Conservation (phyloP, 2,797 vertebrate genomes). For the Myioborus miniatus region DNA sequence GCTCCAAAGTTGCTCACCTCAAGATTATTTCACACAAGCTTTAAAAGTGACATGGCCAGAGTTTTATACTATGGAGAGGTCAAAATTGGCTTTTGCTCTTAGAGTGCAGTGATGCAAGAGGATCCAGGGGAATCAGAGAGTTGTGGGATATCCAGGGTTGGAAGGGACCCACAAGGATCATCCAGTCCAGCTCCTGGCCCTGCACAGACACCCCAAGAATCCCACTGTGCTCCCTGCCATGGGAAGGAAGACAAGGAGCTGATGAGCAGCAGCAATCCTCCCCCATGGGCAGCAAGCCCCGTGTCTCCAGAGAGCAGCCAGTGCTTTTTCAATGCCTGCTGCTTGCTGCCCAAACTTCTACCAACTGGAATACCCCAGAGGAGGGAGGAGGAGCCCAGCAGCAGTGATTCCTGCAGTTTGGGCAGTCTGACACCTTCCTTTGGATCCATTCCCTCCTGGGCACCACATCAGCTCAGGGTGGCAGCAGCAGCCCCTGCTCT, state of each 20-base stretch:
- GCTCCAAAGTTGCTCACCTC: background rate
- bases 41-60: background rate
- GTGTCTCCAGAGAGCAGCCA: background rate
- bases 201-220: background rate
- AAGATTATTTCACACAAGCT: background rate
- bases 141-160: rapidly evolving
- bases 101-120: background rate
- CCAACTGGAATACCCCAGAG: background rate
- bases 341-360: background rate
- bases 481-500: rapidly evolving
- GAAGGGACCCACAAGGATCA: background rate
- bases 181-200: background rate
- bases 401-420: background rate
- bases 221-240: background rate
- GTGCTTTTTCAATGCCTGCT: background rate
- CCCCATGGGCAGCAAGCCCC: background rate
- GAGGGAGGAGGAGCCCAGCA: background rate
- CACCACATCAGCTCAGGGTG: rapidly evolving
- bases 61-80: background rate
- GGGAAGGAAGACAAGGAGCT: background rate
- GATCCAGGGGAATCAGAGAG: background rate
- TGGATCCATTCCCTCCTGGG: no score
- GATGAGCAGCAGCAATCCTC: background rate
- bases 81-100: background rate
- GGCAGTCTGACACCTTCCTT: background rate